Base-by-base conservation (phyloP, 1,140 invertebrate genomes). In the Aleiodes sp. region DNA sequence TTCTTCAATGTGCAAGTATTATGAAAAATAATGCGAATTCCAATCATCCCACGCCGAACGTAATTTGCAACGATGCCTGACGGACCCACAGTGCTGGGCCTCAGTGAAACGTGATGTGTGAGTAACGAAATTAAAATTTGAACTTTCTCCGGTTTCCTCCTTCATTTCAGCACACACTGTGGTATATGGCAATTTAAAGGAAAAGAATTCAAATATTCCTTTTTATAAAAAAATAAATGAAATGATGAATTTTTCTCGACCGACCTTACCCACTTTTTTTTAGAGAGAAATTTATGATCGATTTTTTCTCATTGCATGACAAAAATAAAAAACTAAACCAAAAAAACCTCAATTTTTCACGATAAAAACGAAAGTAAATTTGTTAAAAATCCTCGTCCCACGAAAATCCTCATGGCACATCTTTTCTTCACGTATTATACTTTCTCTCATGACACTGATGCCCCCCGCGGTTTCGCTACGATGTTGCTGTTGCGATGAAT, bases 91-190 rank as follows among this genome's bases (percentile, higher is more conserved):
- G 1, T 16, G 19, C 10, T n/a, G n/a, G n/a, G 14, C n/a, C 12
- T 16, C 12, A 62, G 57, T 28, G 28, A 43, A 26, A 65, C 64
- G 31, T 56, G 63, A 43, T 39, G 39, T 61, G 56, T 57, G 31
- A 68, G 56, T 26, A 75, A 68, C 70, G 66, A 75, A n/a, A 78
- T 79, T 78, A 73, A 69, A 77, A 76, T 73, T 73, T 74, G 46
- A 52, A 78, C 79, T 81, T 81, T 81, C 79, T 81, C 78, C 76
- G 33, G 70, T 71, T 77, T 77, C 73, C 70, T 60, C 3, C 28
- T 59, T 31, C 0, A 6, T 31, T 59, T 31, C n/a, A n/a, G 1
- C 46, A 9, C 46, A 52, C 16, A 52, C 46, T 24, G 19, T 26
- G 21, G 46, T 52, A 52, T 52, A 24, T 52, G 46, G 46, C 8